phyloP scores from a whole-genome alignment of 2,113 vertebrate species.

The Lanius ludovicianus region DNA sequence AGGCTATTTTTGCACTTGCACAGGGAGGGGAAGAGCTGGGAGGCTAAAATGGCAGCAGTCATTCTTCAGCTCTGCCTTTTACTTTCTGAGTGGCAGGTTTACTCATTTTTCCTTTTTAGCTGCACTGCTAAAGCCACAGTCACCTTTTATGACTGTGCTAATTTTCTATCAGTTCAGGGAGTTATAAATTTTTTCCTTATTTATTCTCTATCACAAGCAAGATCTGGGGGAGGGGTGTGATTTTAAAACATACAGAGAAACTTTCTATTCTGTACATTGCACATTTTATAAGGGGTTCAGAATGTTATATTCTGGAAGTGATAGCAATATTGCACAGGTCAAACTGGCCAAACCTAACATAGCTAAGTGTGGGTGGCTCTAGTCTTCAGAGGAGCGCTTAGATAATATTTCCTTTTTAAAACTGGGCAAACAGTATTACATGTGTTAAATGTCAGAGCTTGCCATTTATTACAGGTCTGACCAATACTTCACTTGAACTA shows the following conservation, averaged over 20 bases:
- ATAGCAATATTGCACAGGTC: not conserved
- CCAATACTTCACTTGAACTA: not conserved
- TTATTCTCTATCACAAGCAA: slow-evolving; percentile 37
- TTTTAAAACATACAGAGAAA: slow-evolving; percentile 48
- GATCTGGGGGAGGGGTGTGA: not conserved
- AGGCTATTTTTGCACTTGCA: not conserved
- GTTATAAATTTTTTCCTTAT: slow-evolving; percentile 36
- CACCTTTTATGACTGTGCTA: slow-evolving; percentile 50
- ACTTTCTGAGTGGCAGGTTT: slow-evolving; percentile 22
- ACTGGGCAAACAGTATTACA: not conserved
- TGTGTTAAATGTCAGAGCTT: slow-evolving; percentile 16
- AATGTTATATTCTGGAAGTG: not conserved
- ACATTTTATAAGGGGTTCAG: not conserved
- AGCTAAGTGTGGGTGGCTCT: not conserved
- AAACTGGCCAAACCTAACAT: not conserved
- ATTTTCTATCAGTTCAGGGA: slow-evolving; percentile 72
- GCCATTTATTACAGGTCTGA: not conserved
- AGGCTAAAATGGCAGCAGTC: slow-evolving; percentile 8
- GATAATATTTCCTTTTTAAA: slow-evolving; percentile 41
- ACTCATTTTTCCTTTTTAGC: slow-evolving; percentile 22
- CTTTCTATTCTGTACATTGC: not conserved
- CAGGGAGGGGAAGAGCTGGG: not conserved
- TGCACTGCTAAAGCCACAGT: slow-evolving; percentile 41
- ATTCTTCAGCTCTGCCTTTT: slow-evolving; percentile 2
- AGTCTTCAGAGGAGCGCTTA: not conserved